These are phyloP conservation scores for Okamejei kenojei DNA, from an alignment of 2,797 vertebrate species.

Conservation along the genomic window DNA sequence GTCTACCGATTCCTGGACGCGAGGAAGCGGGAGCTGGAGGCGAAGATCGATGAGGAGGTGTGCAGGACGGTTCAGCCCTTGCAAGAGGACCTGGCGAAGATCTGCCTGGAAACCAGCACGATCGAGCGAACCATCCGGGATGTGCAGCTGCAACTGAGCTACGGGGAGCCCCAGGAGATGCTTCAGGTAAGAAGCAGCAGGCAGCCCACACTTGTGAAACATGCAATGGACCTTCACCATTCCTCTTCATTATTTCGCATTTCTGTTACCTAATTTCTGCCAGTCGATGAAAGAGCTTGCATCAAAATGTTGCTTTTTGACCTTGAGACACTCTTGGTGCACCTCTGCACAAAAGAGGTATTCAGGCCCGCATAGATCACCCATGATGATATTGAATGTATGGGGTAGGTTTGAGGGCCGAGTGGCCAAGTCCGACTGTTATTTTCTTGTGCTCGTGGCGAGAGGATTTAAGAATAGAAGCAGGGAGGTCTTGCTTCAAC, in stretches of 20 bases:
- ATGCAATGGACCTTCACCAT: background rate
- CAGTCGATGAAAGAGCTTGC: background rate
- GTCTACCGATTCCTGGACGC: background rate
- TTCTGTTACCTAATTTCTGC: background rate
- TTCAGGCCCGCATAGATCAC: too few species aligned
- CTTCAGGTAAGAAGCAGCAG: background rate
- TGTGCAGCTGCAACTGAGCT: background rate
- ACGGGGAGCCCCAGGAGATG: background rate
- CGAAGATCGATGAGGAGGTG: background rate
- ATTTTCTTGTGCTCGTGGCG: too few species aligned
- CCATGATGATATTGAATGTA: too few species aligned
- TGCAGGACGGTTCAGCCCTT: background rate
- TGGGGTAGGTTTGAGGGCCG: background rate
- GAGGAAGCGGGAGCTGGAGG: background rate
- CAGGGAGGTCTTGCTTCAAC: too few species aligned
- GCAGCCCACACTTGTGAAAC: background rate
- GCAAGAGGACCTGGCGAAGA: background rate
- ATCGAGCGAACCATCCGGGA: background rate
- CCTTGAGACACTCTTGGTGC: background rate
- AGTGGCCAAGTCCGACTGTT: too few species aligned
- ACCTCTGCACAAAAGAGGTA: too few species aligned
- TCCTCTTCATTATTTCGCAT: background rate
- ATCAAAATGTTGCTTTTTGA: background rate
- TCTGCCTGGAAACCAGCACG: background rate
- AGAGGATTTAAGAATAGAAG: too few species aligned